A percentile compares a stretch with the other conserved stretches of the same genome.
Evolutionary conservation across 2,888 invertebrate genomes (phyloP).

Genomic region (Cactoblastis cactorum): DNA sequence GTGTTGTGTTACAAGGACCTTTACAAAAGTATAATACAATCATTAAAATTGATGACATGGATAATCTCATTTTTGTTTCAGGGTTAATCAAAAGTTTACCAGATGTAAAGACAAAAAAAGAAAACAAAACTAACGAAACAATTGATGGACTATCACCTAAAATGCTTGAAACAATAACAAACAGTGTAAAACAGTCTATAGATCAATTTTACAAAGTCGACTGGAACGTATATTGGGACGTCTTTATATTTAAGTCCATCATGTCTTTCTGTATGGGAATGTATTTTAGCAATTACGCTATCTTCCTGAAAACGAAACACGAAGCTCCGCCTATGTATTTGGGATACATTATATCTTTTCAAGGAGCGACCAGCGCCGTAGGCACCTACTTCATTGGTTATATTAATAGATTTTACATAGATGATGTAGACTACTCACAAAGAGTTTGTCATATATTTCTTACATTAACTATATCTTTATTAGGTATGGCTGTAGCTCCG

Average conservation of each 20-base stretch:
- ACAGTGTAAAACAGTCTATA: slow-evolving; percentile 45
- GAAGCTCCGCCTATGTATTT: slow-evolving; percentile 61
- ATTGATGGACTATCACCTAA: slow-evolving; percentile 23
- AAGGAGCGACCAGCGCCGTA: slow-evolving; percentile 62
- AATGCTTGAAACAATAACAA: slow-evolving; percentile 28
- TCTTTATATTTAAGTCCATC: slow-evolving; percentile 70
- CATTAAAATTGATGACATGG: not conserved
- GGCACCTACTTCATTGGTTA: slow-evolving; percentile 62
- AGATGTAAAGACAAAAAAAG: slow-evolving; percentile 22
- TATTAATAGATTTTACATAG: slow-evolving; percentile 58
- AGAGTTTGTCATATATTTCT: slow-evolving; percentile 66
- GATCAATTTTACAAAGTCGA: slow-evolving; percentile 63
- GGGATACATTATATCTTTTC: slow-evolving; percentile 77
- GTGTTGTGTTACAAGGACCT: too few species aligned
- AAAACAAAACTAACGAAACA: slow-evolving; percentile 22
- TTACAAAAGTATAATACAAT: too few species aligned
- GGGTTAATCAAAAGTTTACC: slow-evolving; percentile 36
- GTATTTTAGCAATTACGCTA: slow-evolving; percentile 67
- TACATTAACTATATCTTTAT: slow-evolving; percentile 52
- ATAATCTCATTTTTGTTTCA: slow-evolving; percentile 26
- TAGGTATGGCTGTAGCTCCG: slow-evolving; percentile 55
- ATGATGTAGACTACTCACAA: slow-evolving; percentile 52
- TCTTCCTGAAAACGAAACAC: slow-evolving; percentile 64
- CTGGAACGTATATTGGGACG: slow-evolving; percentile 73
- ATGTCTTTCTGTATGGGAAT: slow-evolving; percentile 66